phyloP scores from a whole-genome alignment of 2,888 invertebrate species.

The Cylindroiulus punctatus region DNA sequence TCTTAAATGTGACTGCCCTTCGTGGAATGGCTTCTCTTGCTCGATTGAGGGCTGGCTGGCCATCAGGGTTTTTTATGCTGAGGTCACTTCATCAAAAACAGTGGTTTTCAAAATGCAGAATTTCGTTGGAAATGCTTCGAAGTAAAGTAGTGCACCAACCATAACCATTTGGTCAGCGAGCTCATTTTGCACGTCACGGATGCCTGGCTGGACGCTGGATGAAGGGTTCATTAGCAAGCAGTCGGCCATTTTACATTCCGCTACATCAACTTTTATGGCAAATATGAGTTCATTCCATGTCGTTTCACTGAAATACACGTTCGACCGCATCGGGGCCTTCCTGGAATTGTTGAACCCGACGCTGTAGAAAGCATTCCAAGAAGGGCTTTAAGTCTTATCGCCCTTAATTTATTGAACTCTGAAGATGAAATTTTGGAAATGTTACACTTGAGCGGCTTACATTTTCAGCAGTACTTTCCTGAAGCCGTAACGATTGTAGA shows the following conservation, averaged over 20 bases:
- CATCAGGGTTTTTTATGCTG: no score
- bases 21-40: no score
- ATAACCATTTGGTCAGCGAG: conserved; percentile 9
- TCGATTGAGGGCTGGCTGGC: no score
- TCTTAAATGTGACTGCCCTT: no score
- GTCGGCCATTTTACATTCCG: conserved; percentile 7
- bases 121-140: not conserved
- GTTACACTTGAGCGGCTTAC: not conserved
- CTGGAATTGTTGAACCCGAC: not conserved
- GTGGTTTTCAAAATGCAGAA: not conserved
- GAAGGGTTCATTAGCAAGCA: conserved; percentile 2
- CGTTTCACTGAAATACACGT: conserved; percentile 7
- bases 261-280: conserved; percentile 9
- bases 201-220: not conserved
- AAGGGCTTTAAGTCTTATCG: conserved; percentile 18
- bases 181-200: not conserved
- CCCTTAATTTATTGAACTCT: not conserved
- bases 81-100: no score
- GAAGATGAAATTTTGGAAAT: not conserved
- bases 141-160: not conserved
- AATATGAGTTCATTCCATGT: conserved; percentile 17
- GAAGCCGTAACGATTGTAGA: not conserved
- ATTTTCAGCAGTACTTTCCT: not conserved
- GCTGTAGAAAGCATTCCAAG: not conserved
- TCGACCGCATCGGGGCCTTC: not conserved